Percentiles rank a stretch among this genome's conserved stretches.
These are phyloP conservation scores for Phaethon lepturus DNA, from an alignment of 2,113 vertebrate genomes.

Conservation along the genomic window DNA sequence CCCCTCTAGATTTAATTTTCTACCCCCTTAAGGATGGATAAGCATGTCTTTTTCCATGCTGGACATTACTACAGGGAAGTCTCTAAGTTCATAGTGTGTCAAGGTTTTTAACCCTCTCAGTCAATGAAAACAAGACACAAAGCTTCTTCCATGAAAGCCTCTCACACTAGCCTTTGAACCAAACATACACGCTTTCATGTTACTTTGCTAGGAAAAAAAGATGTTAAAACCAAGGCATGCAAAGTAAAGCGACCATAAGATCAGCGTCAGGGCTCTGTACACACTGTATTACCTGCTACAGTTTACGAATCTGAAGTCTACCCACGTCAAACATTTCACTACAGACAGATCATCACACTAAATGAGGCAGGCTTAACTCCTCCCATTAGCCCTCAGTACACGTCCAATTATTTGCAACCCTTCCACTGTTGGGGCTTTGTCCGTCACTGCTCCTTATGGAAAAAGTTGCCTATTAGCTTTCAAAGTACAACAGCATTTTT, in stretches of 20 bases:
- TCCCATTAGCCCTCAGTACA: neutral
- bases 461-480: neutral
- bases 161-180: neutral
- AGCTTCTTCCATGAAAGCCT: neutral
- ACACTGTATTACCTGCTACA: neutral
- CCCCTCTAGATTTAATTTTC: neutral
- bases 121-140: neutral
- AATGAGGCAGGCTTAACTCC: neutral
- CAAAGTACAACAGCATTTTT: neutral
- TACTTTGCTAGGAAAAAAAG: neutral
- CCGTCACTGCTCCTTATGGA: neutral
- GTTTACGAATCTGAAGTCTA: neutral
- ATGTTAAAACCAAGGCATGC: neutral
- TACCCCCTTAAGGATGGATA: neutral
- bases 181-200: too few relatives aligned
- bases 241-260: neutral
- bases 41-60: neutral
- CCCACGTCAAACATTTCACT: fast-evolving
- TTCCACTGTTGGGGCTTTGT: neutral
- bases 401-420: neutral
- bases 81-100: neutral
- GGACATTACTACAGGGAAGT: neutral
- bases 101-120: neutral
- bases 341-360: neutral
- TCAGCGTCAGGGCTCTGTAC: neutral